A percentile compares a stretch with the other conserved stretches of the same genome.
Evolutionary conservation across 1,140 invertebrate genomes (phyloP).

Genomic region (Stenopsyche tienmushanensis): DNA sequence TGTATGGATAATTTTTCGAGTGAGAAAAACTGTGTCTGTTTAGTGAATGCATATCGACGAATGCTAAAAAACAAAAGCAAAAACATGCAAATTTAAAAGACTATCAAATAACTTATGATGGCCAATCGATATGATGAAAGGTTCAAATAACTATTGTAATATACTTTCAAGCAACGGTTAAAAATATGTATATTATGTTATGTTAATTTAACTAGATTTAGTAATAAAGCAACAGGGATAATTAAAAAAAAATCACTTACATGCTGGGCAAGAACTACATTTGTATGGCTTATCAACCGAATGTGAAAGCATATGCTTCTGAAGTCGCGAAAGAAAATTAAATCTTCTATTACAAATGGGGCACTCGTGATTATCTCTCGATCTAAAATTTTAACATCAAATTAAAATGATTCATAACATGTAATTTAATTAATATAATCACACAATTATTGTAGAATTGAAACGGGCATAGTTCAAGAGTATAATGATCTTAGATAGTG

Average conservation of each 20-base stretch:
- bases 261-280: slow-evolving; percentile 18
- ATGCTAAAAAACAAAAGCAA: too few species aligned
- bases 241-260: too few species aligned
- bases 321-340: slow-evolving; percentile 20
- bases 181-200: not conserved
- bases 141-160: not conserved
- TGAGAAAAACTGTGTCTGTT: slow-evolving; percentile 30
- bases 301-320: slow-evolving; percentile 26
- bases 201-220: too few species aligned
- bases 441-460: too few species aligned
- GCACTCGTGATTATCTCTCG: too few species aligned
- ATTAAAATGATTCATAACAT: too few species aligned
- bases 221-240: too few species aligned
- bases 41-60: too few species aligned
- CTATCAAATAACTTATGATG: not conserved
- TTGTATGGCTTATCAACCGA: slow-evolving; percentile 26
- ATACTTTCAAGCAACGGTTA: not conserved
- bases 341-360: slow-evolving; percentile 21
- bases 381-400: too few species aligned
- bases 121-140: not conserved
- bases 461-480: too few species aligned
- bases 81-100: not conserved
- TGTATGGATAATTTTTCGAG: slow-evolving; percentile 19
- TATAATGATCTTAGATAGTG: too few species aligned
- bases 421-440: too few species aligned